phyloP scores from a whole-genome alignment of 2,888 invertebrate species.

The Achlya flavicornis region DNA sequence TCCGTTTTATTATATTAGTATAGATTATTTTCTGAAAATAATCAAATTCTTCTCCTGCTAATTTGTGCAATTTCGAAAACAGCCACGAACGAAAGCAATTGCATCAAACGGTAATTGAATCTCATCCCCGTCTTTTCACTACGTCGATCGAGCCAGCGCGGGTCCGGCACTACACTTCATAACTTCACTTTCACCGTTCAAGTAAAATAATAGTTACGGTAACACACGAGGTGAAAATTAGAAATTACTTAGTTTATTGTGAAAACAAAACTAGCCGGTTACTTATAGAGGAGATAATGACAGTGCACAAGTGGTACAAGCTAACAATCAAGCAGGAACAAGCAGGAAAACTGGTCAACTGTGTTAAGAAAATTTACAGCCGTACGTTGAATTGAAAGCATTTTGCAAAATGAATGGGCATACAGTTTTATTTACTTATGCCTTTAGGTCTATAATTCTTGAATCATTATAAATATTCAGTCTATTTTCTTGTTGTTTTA shows the following conservation, averaged over 20 bases:
- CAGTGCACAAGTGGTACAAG: constrained; percentile 6
- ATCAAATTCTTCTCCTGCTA: not conserved
- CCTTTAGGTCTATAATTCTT: too few relatives aligned
- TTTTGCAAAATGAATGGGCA: not conserved
- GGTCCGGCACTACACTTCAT: constrained; percentile 12
- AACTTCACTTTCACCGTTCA: constrained; percentile 62
- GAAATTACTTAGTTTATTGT: constrained; percentile 52
- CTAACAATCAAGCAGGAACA: not conserved
- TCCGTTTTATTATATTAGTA: too few relatives aligned
- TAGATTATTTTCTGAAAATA: not conserved
- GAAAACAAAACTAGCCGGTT: constrained; percentile 43
- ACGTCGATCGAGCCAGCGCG: not conserved
- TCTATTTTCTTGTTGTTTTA: too few relatives aligned
- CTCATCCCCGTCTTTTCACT: constrained; percentile 4
- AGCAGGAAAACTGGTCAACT: not conserved
- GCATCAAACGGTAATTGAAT: constrained; percentile 12
- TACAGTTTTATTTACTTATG: too few relatives aligned
- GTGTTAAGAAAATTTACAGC: not conserved
- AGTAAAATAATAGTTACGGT: constrained; percentile 62
- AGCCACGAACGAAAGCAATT: constrained; percentile 11
- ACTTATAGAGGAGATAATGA: not conserved
- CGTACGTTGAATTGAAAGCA: not conserved
- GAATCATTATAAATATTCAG: too few relatives aligned
- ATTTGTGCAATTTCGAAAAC: not conserved
- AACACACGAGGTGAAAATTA: constrained; percentile 65